Conservation (phyloP, 2,113 vertebrate genomes). For the Prionailurus viverrinus region DNA sequence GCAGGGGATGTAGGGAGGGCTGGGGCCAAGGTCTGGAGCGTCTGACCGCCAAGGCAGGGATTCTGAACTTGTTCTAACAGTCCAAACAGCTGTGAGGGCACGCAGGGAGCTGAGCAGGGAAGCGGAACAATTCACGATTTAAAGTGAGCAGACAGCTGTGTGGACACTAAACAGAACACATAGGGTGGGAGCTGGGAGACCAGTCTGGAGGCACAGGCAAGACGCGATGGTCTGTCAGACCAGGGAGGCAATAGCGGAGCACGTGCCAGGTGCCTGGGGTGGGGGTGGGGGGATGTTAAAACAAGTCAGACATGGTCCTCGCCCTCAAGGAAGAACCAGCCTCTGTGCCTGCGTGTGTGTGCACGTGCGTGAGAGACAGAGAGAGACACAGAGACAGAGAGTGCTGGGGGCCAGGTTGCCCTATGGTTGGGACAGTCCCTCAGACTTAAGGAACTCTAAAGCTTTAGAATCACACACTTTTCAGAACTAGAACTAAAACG, state of each 20-base stretch:
- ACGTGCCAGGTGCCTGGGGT: not conserved
- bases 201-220: not conserved
- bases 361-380: too few species aligned
- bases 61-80: not conserved
- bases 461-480: not conserved
- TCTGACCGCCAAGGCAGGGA: not conserved
- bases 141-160: not conserved
- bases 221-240: not conserved
- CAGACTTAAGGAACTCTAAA: too few species aligned
- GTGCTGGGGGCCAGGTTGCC: not conserved
- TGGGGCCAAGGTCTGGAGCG: accelerated
- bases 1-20: not conserved
- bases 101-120: not conserved
- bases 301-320: not conserved
- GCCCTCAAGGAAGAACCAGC: not conserved
- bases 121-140: not conserved
- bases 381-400: not conserved
- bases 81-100: not conserved
- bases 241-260: not conserved
- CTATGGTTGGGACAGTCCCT: not conserved
- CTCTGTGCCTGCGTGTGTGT: not conserved
- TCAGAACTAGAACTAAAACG: not conserved
- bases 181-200: not conserved
- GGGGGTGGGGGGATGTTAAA: not conserved
- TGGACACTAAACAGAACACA: not conserved